Conservation (phyloP, 2,888 invertebrate species). For the Drosophila quinaria region DNA sequence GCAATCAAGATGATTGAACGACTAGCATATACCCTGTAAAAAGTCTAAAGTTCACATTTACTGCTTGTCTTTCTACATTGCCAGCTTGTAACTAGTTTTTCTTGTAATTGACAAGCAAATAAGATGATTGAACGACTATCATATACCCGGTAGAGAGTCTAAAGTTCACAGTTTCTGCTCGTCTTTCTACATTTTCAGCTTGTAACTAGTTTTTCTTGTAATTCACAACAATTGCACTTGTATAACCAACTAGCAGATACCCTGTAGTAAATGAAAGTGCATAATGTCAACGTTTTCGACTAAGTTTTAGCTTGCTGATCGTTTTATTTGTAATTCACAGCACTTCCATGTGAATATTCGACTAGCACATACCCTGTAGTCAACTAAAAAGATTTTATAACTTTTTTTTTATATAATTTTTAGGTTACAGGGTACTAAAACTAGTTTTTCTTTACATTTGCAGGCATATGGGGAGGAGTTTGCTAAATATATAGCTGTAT, state of each 20-base stretch:
- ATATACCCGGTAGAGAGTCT: background rate
- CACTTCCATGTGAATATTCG: background rate
- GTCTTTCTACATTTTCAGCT: background rate
- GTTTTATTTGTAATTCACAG: background rate
- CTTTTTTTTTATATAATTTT: background rate
- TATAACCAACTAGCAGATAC: background rate
- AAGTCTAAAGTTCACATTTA: background rate
- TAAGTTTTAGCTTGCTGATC: background rate
- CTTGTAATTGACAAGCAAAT: background rate
- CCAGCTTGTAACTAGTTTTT: background rate
- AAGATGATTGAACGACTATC: background rate
- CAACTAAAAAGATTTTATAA: too few species aligned
- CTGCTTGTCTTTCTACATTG: background rate
- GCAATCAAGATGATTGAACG: background rate
- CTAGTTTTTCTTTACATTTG: background rate
- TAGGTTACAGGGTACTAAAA: constrained; percentile 30
- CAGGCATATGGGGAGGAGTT: background rate
- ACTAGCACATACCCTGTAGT: background rate
- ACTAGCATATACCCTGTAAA: background rate
- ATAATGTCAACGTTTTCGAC: too few species aligned
- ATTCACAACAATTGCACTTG: background rate
- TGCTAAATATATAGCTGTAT: background rate
- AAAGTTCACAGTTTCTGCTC: background rate
- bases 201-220: background rate
- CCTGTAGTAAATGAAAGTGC: background rate